A percentile compares a stretch with the other conserved stretches of the same genome.
phyloP scores from a whole-genome alignment of 1,140 invertebrate species.

The Oryzaephilus surinamensis region DNA sequence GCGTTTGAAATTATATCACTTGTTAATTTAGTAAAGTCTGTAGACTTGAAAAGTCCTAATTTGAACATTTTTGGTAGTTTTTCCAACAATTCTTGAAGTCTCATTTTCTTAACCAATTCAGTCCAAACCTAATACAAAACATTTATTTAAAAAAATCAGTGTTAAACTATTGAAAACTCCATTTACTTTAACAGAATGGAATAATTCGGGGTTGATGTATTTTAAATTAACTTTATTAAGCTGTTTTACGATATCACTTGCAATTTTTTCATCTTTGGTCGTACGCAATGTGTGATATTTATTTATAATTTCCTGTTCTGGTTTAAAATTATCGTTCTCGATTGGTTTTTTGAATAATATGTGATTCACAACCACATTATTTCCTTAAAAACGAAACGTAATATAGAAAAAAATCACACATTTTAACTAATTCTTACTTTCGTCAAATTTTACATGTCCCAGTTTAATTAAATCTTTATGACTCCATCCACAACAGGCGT shows the following conservation, averaged over 20 bases:
- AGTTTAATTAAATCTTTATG: conserved; percentile 57
- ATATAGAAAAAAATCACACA: conserved; percentile 17
- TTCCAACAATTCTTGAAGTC: conserved; percentile 21
- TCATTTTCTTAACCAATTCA: conserved; percentile 24
- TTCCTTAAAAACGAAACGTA: conserved; percentile 15
- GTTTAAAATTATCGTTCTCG: conserved; percentile 7
- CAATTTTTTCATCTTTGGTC: conserved; percentile 12
- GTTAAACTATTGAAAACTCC: too few species aligned
- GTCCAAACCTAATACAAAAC: conserved; percentile 25
- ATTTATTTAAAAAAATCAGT: too few species aligned
- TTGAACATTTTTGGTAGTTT: conserved; percentile 25
- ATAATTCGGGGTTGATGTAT: conserved; percentile 12
- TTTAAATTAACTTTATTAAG: conserved; percentile 15
- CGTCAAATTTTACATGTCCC: conserved; percentile 41
- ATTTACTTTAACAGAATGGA: neutral
- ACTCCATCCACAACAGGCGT: conserved; percentile 49
- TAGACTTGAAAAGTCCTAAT: conserved; percentile 23
- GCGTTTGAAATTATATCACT: conserved; percentile 37
- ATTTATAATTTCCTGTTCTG: conserved; percentile 14
- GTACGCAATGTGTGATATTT: conserved; percentile 12
- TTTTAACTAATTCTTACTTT: conserved; percentile 36
- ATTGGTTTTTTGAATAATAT: too few species aligned
- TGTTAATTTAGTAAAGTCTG: conserved; percentile 27
- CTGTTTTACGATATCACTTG: conserved; percentile 10
- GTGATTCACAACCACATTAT: too few species aligned